phyloP scores from a whole-genome alignment of 2,113 vertebrate species.

The Ochotona curzoniae region DNA sequence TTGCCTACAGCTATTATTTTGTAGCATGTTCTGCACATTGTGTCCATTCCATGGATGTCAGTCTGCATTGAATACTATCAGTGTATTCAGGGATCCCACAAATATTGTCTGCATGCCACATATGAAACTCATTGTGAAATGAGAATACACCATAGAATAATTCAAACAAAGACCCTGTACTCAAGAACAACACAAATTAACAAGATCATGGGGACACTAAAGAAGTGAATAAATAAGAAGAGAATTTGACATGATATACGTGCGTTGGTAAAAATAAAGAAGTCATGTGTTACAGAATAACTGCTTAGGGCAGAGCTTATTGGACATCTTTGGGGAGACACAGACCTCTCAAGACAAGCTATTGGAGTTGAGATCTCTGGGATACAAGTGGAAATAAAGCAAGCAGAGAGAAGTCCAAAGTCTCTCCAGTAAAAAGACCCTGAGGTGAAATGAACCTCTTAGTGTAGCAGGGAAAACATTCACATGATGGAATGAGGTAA shows the following conservation, averaged over 20 bases:
- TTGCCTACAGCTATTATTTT: background rate
- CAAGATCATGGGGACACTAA: background rate
- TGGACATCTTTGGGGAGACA: background rate
- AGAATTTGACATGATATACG: background rate
- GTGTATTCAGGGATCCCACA: background rate
- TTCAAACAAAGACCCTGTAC: background rate
- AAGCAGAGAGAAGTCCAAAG: background rate
- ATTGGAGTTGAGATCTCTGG: background rate
- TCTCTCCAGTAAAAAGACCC: background rate
- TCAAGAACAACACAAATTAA: background rate
- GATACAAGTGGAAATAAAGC: background rate
- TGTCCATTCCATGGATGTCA: background rate
- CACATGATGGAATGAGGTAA: background rate
- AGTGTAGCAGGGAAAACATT: background rate
- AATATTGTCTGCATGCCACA: background rate
- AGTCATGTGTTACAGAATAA: background rate
- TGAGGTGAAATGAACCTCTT: background rate
- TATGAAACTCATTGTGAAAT: background rate
- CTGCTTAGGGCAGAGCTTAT: background rate
- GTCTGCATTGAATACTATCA: background rate
- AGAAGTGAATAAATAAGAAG: background rate
- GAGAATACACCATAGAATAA: background rate
- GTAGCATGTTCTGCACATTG: background rate
- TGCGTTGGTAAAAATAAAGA: background rate
- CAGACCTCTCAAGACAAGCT: background rate